phyloP scores from a whole-genome alignment of 2,113 vertebrate genomes.

The Engraulis encrasicolus region DNA sequence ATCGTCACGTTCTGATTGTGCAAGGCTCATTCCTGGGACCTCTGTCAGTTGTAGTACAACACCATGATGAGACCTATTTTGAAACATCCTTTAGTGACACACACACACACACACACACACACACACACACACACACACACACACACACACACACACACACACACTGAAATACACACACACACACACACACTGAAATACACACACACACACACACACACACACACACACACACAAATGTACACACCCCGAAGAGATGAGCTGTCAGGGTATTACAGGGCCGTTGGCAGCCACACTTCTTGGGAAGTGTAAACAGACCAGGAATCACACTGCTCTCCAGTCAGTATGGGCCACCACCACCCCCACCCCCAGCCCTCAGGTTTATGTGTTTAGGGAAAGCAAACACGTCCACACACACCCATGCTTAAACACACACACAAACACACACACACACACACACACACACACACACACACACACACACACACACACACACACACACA shows the following conservation, averaged over 20 bases:
- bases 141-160: conserved; percentile 1
- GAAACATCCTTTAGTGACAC: background rate
- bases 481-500: background rate
- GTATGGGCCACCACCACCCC: too few relatives aligned
- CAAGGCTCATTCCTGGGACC: background rate
- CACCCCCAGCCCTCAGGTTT: conserved; percentile 11
- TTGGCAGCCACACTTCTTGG: conserved; percentile 31
- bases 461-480: too few relatives aligned
- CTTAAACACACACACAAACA: conserved; percentile 2
- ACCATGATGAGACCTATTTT: background rate
- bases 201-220: background rate
- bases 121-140: background rate
- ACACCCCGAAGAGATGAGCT: background rate
- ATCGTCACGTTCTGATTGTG: background rate
- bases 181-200: background rate
- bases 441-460: background rate
- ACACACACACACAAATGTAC: background rate
- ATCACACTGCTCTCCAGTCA: background rate
- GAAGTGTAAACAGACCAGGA: conserved; percentile 35
- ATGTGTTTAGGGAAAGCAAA: conserved; percentile 25
- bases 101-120: conserved; percentile 5
- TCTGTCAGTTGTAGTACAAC: background rate
- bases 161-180: background rate
- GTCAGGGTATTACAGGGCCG: background rate
- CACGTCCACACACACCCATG: background rate